Percentiles rank a stretch among this genome's conserved stretches.
Conservation (phyloP, 2,888 invertebrate genomes). For the Machimus rusticus region DNA sequence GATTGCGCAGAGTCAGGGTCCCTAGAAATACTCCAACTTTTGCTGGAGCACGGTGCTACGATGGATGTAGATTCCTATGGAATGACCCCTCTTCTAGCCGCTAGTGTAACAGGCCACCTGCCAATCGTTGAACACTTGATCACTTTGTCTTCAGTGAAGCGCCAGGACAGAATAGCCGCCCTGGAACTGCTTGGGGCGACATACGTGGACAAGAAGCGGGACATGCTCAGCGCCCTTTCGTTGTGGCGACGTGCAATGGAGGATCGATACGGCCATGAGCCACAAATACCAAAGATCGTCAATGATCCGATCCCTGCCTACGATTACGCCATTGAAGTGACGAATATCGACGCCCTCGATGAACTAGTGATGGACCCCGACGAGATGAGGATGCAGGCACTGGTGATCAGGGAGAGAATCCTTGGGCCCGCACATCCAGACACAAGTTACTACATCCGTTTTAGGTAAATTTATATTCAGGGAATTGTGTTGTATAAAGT, state of each 20-base stretch:
- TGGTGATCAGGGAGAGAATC: constrained; percentile 91
- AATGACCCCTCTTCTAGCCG: constrained; percentile 95
- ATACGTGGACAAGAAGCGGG: constrained; percentile 94
- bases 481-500: neutral
- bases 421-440: constrained; percentile 94
- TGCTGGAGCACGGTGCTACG: constrained; percentile 85
- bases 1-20: constrained; percentile 98
- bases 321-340: constrained; percentile 85
- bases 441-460: constrained; percentile 95
- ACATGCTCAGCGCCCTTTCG: constrained; percentile 88
- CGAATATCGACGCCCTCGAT: constrained; percentile 78
- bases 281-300: constrained; percentile 77
- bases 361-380: constrained; percentile 92
- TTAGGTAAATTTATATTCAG: constrained; percentile 60
- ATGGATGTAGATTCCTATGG: constrained; percentile 96
- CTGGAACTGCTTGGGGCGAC: constrained; percentile 92
- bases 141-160: constrained; percentile 74
- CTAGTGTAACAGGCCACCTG: constrained; percentile 90
- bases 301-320: constrained; percentile 84
- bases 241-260: constrained; percentile 93
- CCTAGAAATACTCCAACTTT: constrained; percentile 87
- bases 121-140: constrained; percentile 94
- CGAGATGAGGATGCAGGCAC: constrained; percentile 94
- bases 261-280: constrained; percentile 73
- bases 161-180: constrained; percentile 86